Evolutionary conservation across 1,140 invertebrate genomes (phyloP), one percentile per base, ranked within the genome.

Genomic region (Trachelipus rathkii): DNA sequence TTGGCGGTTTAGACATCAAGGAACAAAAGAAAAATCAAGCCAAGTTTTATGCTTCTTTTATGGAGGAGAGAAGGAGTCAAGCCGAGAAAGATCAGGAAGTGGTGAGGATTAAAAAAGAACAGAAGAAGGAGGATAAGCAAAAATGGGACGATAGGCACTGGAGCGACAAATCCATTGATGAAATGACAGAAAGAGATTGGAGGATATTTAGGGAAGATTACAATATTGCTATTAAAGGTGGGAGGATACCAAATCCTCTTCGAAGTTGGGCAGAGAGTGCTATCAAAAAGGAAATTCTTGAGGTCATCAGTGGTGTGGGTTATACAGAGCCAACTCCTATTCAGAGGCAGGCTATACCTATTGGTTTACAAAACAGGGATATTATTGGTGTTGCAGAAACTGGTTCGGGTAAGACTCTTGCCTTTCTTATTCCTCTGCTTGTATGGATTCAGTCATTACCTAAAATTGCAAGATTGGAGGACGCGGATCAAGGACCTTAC

Each of bases 141-240:
- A 94, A 95, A 84, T 99, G 95, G 93, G 97, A 99, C 87, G 97
- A 99, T 84, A 89, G 98, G 33, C 97, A 99, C 86, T 99, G 98
- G 98, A 93, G 92, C 19, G 95, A 99, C 82, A 99, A 99, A 86
- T 89, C 90, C 11, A 83, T 92, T 0, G 89, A 92, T 72, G 96
- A 99, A 86, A 99, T 99, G 98, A 96, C 93, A 10, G 97, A 99
- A 84, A 89, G 98, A 84, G 98, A 99, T 88, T 99, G 98, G 98
- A 90, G 98, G 84, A 99, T 99, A 82, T 99, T 99, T 84, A 90
- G 97, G 78, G 98, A 99, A 87, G 98, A 99, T 87, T 99, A 97
- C 84, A 99, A 97, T 84, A 99, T 99, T 69, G 94, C 95, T 6
- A 96, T 99, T 70, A 99, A 99, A 85, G 87, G 96, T 77, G 98